Conservation (phyloP, 2,888 invertebrate species). For the Macrosiphum euphorbiae region DNA sequence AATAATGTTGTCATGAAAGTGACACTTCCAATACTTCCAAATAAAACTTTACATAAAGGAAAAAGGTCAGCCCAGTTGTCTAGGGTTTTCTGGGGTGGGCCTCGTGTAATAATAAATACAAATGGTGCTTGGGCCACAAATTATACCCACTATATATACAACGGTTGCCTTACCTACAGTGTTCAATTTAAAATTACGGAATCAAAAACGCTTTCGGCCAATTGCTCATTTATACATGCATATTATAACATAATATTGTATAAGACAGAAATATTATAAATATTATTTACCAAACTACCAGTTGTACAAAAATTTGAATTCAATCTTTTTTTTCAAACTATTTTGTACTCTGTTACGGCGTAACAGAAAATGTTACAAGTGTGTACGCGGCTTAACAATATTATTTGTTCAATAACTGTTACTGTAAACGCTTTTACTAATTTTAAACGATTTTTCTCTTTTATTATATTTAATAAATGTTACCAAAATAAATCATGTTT, state of each 20-base stretch:
- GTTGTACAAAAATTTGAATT: background rate
- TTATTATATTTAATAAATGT: background rate
- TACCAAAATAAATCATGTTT: background rate
- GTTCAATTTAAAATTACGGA: background rate
- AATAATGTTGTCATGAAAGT: background rate
- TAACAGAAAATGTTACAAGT: too few relatives aligned
- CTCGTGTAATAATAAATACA: background rate
- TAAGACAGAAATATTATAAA: background rate
- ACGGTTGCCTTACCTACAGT: background rate
- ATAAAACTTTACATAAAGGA: background rate
- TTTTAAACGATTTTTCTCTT: background rate
- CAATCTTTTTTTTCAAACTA: background rate
- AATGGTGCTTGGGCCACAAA: background rate
- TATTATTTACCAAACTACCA: background rate
- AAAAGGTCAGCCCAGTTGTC: background rate
- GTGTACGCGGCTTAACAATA: too few relatives aligned
- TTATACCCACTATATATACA: background rate
- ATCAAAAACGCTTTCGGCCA: background rate
- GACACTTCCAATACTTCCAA: background rate
- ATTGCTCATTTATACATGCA: background rate
- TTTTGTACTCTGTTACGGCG: too few relatives aligned
- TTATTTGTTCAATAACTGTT: background rate
- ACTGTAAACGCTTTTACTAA: background rate
- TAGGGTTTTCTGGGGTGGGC: background rate
- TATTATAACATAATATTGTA: background rate